Conservation (phyloP, 2,113 vertebrate genomes). For the Marmota monax region DNA sequence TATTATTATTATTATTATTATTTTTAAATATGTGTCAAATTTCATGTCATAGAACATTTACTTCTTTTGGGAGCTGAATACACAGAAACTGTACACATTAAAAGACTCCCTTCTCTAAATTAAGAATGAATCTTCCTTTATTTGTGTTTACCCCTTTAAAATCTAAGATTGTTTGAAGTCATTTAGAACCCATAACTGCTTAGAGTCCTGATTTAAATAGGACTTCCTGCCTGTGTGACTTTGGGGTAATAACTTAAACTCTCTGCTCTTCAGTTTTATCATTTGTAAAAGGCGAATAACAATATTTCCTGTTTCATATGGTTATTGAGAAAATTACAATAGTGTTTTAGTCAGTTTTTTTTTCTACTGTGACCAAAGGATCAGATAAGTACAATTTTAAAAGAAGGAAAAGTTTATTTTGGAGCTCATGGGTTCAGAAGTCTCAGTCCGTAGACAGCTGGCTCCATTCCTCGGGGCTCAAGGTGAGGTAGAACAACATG, state of each 20-base stretch:
- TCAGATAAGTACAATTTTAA: no score
- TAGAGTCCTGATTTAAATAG: background rate
- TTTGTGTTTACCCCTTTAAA: background rate
- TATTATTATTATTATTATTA: background rate
- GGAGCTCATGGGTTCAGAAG: no score
- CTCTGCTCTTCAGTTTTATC: background rate
- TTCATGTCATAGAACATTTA: conserved; percentile 10
- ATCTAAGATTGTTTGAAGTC: background rate
- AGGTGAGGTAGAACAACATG: no score
- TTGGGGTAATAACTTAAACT: background rate
- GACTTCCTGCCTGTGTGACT: background rate
- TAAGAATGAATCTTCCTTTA: background rate
- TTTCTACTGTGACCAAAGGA: no score
- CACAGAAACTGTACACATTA: background rate
- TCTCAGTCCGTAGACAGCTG: no score
- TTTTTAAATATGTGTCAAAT: background rate
- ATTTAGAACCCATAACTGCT: background rate
- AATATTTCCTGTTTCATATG: background rate
- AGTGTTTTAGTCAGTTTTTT: no score
- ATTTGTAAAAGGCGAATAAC: background rate
- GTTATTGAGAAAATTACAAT: background rate
- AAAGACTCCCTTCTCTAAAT: background rate
- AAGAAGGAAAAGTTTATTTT: no score
- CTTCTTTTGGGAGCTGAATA: background rate
- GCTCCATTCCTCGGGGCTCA: no score